phyloP scores from a whole-genome alignment of 2,797 vertebrate species.

The Parauchenoglanis punctatus region DNA sequence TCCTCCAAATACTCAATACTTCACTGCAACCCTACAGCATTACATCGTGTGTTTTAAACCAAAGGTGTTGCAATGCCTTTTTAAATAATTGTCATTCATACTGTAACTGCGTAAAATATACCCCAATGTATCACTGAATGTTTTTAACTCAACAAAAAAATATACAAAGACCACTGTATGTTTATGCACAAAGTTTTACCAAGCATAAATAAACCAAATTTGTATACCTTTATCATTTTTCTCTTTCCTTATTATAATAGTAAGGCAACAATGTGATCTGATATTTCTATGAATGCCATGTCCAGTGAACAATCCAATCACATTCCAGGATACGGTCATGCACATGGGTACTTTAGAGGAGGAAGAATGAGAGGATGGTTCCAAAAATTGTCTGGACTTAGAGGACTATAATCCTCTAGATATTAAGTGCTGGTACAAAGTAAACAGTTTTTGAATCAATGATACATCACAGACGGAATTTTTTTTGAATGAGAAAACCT shows the following conservation, averaged over 20 bases:
- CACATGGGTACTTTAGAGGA: background rate
- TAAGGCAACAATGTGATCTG: background rate
- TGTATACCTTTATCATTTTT: background rate
- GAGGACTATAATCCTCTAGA: background rate
- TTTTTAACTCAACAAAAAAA: conserved; percentile 3
- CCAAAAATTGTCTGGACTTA: background rate
- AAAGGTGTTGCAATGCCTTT: background rate
- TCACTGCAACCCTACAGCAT: background rate
- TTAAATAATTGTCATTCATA: background rate
- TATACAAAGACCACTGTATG: background rate
- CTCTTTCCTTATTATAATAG: background rate
- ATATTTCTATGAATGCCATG: background rate
- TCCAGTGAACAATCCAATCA: background rate
- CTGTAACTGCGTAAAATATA: background rate
- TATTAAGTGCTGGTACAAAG: background rate
- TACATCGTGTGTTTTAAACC: conserved; percentile 3
- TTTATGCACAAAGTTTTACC: background rate
- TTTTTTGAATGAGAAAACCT: background rate
- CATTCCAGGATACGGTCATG: background rate
- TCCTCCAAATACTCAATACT: background rate
- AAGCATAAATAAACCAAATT: conserved; percentile 1
- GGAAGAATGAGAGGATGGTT: background rate
- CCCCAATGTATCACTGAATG: background rate
- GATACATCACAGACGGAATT: background rate
- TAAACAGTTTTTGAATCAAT: background rate